Conservation (phyloP, 2,888 invertebrate genomes). For the Tromatobia lineatoria region DNA sequence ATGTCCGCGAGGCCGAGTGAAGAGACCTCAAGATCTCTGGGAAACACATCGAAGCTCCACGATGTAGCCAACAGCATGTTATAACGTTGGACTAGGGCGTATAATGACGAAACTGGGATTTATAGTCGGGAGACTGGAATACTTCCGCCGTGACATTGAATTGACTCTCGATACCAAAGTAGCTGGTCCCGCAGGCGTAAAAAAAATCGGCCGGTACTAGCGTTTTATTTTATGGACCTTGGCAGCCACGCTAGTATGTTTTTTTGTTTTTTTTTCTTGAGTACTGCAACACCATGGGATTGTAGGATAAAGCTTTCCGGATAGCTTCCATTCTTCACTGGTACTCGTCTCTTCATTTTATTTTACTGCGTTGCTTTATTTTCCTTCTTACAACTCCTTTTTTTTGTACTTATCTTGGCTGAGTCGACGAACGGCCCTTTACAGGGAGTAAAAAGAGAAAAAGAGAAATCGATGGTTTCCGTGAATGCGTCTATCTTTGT, state of each 20-base stretch:
- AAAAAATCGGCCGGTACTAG: conserved; percentile 13
- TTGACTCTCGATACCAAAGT: conserved; percentile 50
- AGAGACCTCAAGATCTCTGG: conserved; percentile 5
- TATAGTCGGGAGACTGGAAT: conserved; percentile 39
- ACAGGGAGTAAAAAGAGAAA: neutral
- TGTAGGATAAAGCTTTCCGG: conserved; percentile 31
- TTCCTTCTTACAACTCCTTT: neutral
- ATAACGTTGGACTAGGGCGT: conserved; percentile 5
- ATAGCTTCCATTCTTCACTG: conserved; percentile 17
- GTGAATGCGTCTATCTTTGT: conserved; percentile 12
- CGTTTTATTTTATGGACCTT: conserved; percentile 52
- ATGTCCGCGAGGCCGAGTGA: conserved; percentile 22
- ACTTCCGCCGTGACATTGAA: conserved; percentile 39
- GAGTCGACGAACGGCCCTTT: neutral
- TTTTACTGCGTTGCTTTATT: conserved; percentile 30
- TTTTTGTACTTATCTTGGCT: conserved; percentile 5
- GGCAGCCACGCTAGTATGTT: conserved; percentile 1
- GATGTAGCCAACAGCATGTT: neutral
- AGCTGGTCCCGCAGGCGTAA: conserved; percentile 19
- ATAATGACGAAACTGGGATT: conserved; percentile 59
- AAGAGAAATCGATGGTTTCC: conserved; percentile 7
- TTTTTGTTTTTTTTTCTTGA: conserved; percentile 9
- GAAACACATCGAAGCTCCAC: conserved; percentile 14
- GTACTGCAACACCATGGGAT: conserved; percentile 9
- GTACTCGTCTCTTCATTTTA: conserved; percentile 47